phyloP scores from a whole-genome alignment of 2,113 vertebrate genomes.

The Zosterops hypoxanthus region DNA sequence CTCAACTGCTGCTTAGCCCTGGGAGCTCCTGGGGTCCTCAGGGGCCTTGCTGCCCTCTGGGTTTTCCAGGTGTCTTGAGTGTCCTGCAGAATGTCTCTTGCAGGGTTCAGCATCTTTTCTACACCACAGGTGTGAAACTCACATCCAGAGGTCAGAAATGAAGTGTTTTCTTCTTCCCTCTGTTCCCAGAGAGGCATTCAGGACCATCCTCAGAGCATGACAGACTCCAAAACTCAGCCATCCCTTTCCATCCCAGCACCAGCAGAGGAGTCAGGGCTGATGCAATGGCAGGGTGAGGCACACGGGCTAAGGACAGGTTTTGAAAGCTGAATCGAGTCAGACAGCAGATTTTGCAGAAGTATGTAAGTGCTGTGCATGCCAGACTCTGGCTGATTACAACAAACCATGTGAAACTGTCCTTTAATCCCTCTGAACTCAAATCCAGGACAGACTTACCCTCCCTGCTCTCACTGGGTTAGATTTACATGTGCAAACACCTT shows the following conservation, averaged over 20 bases:
- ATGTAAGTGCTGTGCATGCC: neutral
- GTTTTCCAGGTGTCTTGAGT: neutral
- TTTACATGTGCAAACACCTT: neutral
- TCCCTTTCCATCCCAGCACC: neutral
- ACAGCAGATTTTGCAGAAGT: slow-evolving; percentile 28
- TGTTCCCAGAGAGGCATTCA: neutral
- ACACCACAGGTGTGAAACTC: rapidly evolving
- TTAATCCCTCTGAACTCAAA: slow-evolving; percentile 1
- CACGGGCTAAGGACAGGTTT: neutral
- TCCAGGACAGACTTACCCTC: neutral
- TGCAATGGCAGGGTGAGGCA: slow-evolving; percentile 13
- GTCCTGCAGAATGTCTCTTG: neutral
- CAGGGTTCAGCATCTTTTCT: neutral
- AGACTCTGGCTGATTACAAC: neutral
- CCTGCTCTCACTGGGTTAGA: rapidly evolving
- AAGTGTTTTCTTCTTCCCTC: neutral
- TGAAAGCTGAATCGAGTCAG: slow-evolving; percentile 2
- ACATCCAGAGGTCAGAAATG: neutral
- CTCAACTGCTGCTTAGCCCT: neutral
- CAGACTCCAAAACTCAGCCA: neutral
- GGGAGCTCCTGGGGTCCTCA: neutral
- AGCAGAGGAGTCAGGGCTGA: neutral
- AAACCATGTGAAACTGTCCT: neutral
- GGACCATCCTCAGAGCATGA: neutral
- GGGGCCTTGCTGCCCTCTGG: neutral